Conservation (phyloP, 1,140 invertebrate species). For the Nylanderia fulva region DNA sequence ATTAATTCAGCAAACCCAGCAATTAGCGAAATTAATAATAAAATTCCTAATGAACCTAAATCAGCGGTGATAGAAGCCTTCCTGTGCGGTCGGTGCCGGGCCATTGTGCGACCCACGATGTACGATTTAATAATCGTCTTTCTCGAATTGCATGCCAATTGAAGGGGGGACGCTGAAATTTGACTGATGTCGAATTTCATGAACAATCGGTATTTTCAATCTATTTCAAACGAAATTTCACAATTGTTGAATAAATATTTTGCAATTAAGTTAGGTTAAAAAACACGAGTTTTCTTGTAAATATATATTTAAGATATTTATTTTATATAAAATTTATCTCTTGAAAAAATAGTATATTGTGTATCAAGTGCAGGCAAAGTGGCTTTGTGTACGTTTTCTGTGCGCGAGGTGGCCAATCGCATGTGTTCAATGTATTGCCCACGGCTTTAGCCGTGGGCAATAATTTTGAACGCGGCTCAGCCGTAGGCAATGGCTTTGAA, state of each 20-base stretch:
- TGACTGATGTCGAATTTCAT: slow-evolving; percentile 52
- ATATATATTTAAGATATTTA: too few relatives aligned
- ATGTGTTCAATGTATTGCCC: too few relatives aligned
- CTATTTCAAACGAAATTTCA: neutral
- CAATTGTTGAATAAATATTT: neutral
- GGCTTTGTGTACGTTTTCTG: too few relatives aligned
- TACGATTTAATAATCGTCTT: slow-evolving; percentile 75
- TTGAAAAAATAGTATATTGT: too few relatives aligned
- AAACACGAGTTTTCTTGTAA: neutral
- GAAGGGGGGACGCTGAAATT: slow-evolving; percentile 75
- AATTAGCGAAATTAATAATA: slow-evolving; percentile 84
- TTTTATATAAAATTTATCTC: too few relatives aligned
- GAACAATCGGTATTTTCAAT: neutral
- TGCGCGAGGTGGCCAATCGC: too few relatives aligned
- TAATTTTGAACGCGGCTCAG: too few relatives aligned
- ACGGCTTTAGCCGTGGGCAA: too few relatives aligned
- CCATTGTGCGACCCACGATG: slow-evolving; percentile 70
- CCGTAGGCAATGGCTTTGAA: too few relatives aligned
- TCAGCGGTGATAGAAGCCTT: slow-evolving; percentile 83
- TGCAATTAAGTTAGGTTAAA: too few relatives aligned
- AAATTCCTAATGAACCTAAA: slow-evolving; percentile 84
- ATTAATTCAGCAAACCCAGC: slow-evolving; percentile 80
- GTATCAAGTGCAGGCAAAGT: too few relatives aligned
- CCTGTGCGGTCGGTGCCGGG: slow-evolving; percentile 80
- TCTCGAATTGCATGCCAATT: slow-evolving; percentile 82